phyloP scores from a whole-genome alignment of 2,113 vertebrate species.

The Petrocephalus microphthalmus region DNA sequence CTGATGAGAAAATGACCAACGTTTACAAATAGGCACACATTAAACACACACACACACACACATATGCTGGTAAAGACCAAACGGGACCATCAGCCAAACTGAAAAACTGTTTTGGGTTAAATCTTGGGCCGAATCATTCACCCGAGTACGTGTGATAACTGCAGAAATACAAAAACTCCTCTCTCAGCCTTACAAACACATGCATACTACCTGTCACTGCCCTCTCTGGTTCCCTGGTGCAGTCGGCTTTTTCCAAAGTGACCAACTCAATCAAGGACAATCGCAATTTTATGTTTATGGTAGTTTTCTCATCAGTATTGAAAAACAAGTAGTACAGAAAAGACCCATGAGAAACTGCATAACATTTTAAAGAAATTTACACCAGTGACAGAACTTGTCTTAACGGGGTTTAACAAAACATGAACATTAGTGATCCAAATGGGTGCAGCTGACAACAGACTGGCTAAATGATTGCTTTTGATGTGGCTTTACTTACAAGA shows the following conservation, averaged over 20 bases:
- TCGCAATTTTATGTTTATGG: not conserved
- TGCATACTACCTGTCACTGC: not conserved
- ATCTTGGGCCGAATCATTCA: slow-evolving; percentile 11
- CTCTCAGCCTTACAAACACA: not conserved
- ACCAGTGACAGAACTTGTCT: not conserved
- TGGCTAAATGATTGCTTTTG: slow-evolving; percentile 45
- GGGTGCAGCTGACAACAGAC: slow-evolving; percentile 22
- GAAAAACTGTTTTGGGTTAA: slow-evolving; percentile 9
- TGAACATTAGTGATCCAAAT: slow-evolving; percentile 16
- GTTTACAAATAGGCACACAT: slow-evolving; percentile 1
- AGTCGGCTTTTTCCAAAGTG: not conserved
- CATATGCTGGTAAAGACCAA: not conserved
- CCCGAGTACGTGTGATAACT: not conserved
- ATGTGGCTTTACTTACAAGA: slow-evolving; percentile 54
- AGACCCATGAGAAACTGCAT: not conserved
- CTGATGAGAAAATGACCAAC: slow-evolving; percentile 5
- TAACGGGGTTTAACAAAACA: slow-evolving; percentile 2
- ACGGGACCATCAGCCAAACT: not conserved
- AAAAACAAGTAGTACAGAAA: not conserved
- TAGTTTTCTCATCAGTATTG: not conserved
- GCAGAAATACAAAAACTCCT: not conserved
- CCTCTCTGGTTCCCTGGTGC: not conserved
- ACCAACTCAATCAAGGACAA: not conserved
- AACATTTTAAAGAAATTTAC: slow-evolving; percentile 3
- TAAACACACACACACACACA: not conserved